A percentile compares a stretch with the other conserved stretches of the same genome.
These are phyloP conservation scores for Drosophila ambigua DNA, from an alignment of 1,140 invertebrate species.

Conservation along the genomic window DNA sequence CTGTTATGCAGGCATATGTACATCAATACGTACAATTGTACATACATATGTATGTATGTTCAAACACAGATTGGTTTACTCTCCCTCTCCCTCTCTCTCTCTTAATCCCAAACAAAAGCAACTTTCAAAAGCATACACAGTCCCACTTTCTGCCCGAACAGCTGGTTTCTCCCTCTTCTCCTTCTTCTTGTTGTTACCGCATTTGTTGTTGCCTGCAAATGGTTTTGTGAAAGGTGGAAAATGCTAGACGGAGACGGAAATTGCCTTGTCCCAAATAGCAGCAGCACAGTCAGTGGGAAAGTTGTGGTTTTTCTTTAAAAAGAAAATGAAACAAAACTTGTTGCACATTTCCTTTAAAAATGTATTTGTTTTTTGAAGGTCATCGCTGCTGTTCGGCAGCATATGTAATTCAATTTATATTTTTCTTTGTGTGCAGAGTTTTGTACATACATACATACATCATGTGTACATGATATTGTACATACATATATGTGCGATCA, in stretches of 20 bases:
- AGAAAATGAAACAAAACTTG: slow-evolving; percentile 64
- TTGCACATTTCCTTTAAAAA: slow-evolving; percentile 53
- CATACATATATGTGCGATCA: not conserved
- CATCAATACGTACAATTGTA: too few relatives aligned
- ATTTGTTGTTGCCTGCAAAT: slow-evolving; percentile 15
- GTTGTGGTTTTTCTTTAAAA: slow-evolving; percentile 40
- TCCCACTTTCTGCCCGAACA: slow-evolving; percentile 24
- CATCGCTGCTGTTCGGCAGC: slow-evolving; percentile 34
- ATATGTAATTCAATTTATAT: slow-evolving; percentile 40
- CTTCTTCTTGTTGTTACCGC: slow-evolving; percentile 6
- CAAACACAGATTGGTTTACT: slow-evolving; percentile 19
- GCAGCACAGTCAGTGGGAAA: slow-evolving; percentile 34
- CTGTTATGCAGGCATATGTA: slow-evolving; percentile 26
- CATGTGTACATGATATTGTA: slow-evolving; percentile 5
- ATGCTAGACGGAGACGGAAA: slow-evolving; percentile 66
- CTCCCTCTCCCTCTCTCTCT: not conserved
- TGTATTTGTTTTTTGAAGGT: slow-evolving; percentile 51
- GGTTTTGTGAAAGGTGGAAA: slow-evolving; percentile 48
- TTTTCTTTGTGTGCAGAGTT: slow-evolving; percentile 7
- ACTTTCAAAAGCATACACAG: slow-evolving; percentile 54
- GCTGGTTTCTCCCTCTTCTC: slow-evolving; percentile 36
- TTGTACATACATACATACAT: slow-evolving; percentile 1
- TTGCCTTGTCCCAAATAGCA: slow-evolving; percentile 73
- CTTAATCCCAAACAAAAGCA: slow-evolving; percentile 36
- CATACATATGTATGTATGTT: not conserved